A percentile compares a stretch with the other conserved stretches of the same genome.
These are phyloP conservation scores for Drosophila affinis DNA, from an alignment of 2,888 invertebrate species.

Conservation along the genomic window DNA sequence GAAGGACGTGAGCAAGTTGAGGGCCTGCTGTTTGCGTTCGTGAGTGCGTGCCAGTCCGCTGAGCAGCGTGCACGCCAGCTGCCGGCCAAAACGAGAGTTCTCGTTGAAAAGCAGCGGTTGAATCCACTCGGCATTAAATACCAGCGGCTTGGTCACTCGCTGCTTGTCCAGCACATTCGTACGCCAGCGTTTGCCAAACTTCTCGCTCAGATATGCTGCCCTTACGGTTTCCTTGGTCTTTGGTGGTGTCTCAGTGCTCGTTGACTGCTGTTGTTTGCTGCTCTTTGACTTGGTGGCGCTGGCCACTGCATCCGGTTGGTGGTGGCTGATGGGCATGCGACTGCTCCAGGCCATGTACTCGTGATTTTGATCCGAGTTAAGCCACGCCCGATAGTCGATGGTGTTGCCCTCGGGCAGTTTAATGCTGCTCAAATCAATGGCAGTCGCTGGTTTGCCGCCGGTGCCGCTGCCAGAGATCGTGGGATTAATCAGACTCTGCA, in stretches of 20 bases:
- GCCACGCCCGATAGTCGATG: conserved; percentile 90
- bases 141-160: conserved; percentile 84
- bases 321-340: conserved; percentile 85
- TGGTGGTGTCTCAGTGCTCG: conserved; percentile 20
- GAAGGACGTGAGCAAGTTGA: conserved; percentile 94
- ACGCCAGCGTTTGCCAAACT: conserved; percentile 90
- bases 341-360: conserved; percentile 90
- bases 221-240: conserved; percentile 60
- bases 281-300: conserved; percentile 29
- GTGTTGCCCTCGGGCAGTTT: conserved; percentile 87
- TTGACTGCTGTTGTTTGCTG: conserved; percentile 51
- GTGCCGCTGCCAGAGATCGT: conserved; percentile 84
- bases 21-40: conserved; percentile 89
- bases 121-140: conserved; percentile 89
- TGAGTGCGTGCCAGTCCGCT: conserved; percentile 90
- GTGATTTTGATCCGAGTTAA: conserved; percentile 88
- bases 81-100: conserved; percentile 93
- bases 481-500: conserved; percentile 92
- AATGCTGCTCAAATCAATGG: conserved; percentile 85
- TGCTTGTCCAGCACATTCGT: conserved; percentile 79
- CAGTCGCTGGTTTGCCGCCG: conserved; percentile 77
- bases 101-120: conserved; percentile 96
- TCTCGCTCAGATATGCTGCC: conserved; percentile 88
- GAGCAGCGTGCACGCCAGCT: conserved; percentile 94
- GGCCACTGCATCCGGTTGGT: conserved; percentile 44